phyloP scores from a whole-genome alignment of 2,113 vertebrate species.

The Melanerpes formicivorus region DNA sequence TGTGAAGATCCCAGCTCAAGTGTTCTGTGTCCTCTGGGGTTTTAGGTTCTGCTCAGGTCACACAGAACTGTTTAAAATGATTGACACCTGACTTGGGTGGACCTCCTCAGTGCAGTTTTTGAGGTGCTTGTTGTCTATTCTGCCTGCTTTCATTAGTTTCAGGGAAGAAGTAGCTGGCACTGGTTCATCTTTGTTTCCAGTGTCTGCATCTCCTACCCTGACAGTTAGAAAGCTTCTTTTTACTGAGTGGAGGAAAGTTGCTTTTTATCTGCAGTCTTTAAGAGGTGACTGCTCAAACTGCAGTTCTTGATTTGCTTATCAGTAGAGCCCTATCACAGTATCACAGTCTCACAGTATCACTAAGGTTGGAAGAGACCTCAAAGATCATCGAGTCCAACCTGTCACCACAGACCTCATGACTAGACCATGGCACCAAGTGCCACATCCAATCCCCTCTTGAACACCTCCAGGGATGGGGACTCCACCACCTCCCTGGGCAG shows the following conservation, averaged over 20 bases:
- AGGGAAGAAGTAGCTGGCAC: neutral
- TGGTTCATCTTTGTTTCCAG: neutral
- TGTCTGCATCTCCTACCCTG: neutral
- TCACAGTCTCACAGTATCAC: no score
- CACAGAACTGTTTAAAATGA: neutral
- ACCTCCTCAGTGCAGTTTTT: neutral
- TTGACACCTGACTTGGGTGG: neutral
- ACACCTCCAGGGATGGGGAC: no score
- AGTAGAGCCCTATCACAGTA: neutral
- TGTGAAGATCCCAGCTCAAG: neutral
- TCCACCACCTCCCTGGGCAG: no score
- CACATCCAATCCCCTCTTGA: no score
- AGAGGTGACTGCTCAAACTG: neutral
- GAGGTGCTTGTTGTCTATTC: neutral
- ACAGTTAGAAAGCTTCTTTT: neutral
- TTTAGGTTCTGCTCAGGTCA: neutral
- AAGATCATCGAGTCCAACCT: no score
- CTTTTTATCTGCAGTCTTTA: neutral
- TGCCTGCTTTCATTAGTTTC: neutral
- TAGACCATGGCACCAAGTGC: no score
- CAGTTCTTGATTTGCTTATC: neutral
- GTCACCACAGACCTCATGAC: no score
- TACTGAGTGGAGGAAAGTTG: neutral
- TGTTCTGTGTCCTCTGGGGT: neutral
- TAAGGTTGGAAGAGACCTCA: no score